Evolutionary conservation across 2,888 invertebrate genomes (phyloP).

Genomic region (Metopia argyrocephala): DNA sequence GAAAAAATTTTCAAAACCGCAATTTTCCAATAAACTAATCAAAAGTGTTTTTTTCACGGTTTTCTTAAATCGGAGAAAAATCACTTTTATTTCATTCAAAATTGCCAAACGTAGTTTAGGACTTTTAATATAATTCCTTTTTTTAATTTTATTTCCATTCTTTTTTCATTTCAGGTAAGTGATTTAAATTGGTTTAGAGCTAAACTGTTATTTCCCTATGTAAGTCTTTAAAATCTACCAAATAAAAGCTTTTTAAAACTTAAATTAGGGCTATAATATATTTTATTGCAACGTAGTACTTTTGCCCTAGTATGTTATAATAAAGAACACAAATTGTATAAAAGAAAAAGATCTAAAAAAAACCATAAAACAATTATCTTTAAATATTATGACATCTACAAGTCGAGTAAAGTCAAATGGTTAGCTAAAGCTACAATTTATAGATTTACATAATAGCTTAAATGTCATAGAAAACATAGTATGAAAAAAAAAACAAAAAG

Average conservation of each 20-base stretch:
- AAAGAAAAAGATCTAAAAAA: neutral
- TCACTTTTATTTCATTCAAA: too few species aligned
- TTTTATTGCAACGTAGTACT: too few species aligned
- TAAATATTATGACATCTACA: constrained; percentile 36
- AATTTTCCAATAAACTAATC: too few species aligned
- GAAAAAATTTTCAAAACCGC: too few species aligned
- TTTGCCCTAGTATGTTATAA: too few species aligned
- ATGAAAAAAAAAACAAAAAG: neutral
- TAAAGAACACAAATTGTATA: neutral
- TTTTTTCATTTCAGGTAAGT: neutral
- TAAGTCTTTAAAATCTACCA: neutral
- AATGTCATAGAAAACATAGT: neutral
- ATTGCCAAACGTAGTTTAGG: too few species aligned
- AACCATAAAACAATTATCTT: constrained; percentile 39
- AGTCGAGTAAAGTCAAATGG: constrained; percentile 44
- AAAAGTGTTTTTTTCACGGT: too few species aligned
- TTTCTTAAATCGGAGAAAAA: too few species aligned
- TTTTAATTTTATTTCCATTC: neutral
- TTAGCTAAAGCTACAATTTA: constrained; percentile 36
- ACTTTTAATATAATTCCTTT: too few species aligned
- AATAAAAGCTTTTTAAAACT: neutral
- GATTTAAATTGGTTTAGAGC: neutral
- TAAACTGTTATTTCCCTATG: neutral
- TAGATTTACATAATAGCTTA: constrained; percentile 9
- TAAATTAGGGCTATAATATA: neutral